Evolutionary conservation across 2,888 invertebrate genomes (phyloP).

Genomic region (Polyploca ridens): DNA sequence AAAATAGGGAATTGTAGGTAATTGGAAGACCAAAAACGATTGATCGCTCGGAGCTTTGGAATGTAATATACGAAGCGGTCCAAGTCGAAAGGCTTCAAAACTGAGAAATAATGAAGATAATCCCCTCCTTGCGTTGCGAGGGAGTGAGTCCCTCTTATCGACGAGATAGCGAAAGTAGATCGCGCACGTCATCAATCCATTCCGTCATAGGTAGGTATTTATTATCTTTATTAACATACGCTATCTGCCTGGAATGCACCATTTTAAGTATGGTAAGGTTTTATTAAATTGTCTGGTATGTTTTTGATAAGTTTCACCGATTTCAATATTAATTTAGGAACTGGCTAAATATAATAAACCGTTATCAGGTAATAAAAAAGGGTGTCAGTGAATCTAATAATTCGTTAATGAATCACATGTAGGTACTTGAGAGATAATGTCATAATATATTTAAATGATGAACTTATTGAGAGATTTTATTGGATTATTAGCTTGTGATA

Average conservation of each 20-base stretch:
- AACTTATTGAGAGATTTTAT: slow-evolving; percentile 14
- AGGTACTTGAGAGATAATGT: slow-evolving; percentile 54
- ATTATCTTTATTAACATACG: slow-evolving; percentile 74
- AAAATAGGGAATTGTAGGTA: slow-evolving; percentile 36
- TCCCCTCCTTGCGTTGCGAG: slow-evolving; percentile 52
- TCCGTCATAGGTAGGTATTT: slow-evolving; percentile 38
- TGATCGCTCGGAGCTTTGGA: slow-evolving; percentile 24
- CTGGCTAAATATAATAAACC: slow-evolving; percentile 74
- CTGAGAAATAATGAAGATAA: slow-evolving; percentile 74
- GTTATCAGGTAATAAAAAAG: slow-evolving; percentile 68
- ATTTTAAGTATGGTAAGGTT: slow-evolving; percentile 69
- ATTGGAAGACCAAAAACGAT: slow-evolving; percentile 30
- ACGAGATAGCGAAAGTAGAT: slow-evolving; percentile 72
- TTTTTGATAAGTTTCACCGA: slow-evolving; percentile 36
- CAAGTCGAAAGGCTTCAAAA: slow-evolving; percentile 46
- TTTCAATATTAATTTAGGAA: slow-evolving; percentile 60
- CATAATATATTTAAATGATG: slow-evolving; percentile 18
- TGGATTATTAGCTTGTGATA: slow-evolving; percentile 6
- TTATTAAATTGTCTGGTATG: slow-evolving; percentile 66
- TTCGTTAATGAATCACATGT: slow-evolving; percentile 62
- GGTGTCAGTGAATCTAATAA: slow-evolving; percentile 62
- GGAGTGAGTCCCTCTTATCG: slow-evolving; percentile 69
- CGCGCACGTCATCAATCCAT: slow-evolving; percentile 62
- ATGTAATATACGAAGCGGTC: slow-evolving; percentile 36
- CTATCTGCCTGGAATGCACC: slow-evolving; percentile 58